A percentile compares a stretch with the other conserved stretches of the same genome.
phyloP scores from a whole-genome alignment of 2,888 invertebrate genomes.

The Limenitis camilla region DNA sequence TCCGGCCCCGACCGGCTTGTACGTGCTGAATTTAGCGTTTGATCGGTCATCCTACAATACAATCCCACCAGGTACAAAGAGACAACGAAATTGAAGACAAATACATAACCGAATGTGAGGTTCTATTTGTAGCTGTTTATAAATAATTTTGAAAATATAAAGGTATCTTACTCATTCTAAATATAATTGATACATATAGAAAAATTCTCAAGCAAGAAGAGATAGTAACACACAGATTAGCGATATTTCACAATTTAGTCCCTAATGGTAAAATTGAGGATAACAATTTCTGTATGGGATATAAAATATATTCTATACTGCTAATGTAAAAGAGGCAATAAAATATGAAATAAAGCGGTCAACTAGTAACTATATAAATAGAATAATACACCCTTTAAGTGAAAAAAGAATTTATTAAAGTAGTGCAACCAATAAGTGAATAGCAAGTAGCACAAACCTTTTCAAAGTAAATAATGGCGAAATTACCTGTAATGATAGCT shows the following conservation, averaged over 20 bases:
- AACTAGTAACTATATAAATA: too few relatives aligned
- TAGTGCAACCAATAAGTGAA: constrained; percentile 27
- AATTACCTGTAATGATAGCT: constrained; percentile 31
- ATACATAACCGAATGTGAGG: background rate
- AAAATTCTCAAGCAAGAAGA: too few relatives aligned
- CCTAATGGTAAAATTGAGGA: too few relatives aligned
- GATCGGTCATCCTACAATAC: constrained; percentile 34
- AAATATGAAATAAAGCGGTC: too few relatives aligned
- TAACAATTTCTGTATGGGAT: too few relatives aligned
- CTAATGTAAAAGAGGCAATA: too few relatives aligned
- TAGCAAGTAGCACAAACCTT: background rate
- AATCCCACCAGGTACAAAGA: constrained; percentile 17
- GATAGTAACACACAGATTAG: too few relatives aligned
- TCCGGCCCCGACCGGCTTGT: constrained; percentile 37
- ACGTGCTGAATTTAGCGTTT: constrained; percentile 58
- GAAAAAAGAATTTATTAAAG: too few relatives aligned
- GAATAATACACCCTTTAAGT: too few relatives aligned
- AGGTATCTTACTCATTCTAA: background rate
- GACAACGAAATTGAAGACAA: constrained; percentile 18
- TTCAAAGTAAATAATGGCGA: constrained; percentile 25
- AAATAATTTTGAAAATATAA: background rate
- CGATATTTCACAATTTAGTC: too few relatives aligned
- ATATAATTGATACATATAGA: too few relatives aligned
- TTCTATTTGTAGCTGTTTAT: constrained; percentile 4
- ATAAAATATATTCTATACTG: too few relatives aligned